These are phyloP conservation scores for Lasioglossum villosulum DNA, from an alignment of 2,888 invertebrate genomes.

Conservation along the genomic window DNA sequence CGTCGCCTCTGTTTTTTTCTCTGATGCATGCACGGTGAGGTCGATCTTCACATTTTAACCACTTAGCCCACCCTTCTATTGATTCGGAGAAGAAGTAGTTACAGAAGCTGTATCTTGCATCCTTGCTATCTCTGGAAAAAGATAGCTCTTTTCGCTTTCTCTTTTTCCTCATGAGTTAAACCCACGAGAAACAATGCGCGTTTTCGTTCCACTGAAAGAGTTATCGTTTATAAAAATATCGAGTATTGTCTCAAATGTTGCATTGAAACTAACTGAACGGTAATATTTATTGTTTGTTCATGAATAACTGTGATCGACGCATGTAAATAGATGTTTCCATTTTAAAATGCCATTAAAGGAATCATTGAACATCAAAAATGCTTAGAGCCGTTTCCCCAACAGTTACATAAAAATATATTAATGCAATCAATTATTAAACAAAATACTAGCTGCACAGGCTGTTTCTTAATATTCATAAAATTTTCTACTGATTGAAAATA, in stretches of 20 bases:
- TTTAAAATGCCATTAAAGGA: too few species aligned
- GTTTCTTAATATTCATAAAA: not conserved
- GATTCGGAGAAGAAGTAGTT: not conserved
- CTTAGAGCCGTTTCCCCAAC: not conserved
- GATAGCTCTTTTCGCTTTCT: too few species aligned
- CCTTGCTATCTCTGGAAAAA: not conserved
- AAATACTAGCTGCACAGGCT: not conserved
- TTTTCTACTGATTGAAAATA: not conserved
- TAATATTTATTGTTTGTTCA: not conserved
- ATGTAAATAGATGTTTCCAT: not conserved
- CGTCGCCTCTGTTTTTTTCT: not conserved
- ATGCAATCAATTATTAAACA: not conserved
- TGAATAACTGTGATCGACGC: not conserved
- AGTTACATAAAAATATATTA: not conserved
- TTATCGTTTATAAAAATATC: not conserved
- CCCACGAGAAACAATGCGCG: not conserved
- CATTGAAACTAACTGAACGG: not conserved
- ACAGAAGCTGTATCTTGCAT: not conserved
- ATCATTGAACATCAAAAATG: not conserved
- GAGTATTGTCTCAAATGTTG: not conserved
- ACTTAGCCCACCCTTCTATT: constrained; percentile 7
- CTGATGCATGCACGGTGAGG: not conserved
- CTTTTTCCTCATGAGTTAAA: not conserved
- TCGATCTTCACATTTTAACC: not conserved
- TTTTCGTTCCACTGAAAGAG: not conserved